A percentile compares a stretch with the other conserved stretches of the same genome.
Evolutionary conservation across 2,797 vertebrate species (phyloP).

Genomic region (Kryptopterus vitreolus): DNA sequence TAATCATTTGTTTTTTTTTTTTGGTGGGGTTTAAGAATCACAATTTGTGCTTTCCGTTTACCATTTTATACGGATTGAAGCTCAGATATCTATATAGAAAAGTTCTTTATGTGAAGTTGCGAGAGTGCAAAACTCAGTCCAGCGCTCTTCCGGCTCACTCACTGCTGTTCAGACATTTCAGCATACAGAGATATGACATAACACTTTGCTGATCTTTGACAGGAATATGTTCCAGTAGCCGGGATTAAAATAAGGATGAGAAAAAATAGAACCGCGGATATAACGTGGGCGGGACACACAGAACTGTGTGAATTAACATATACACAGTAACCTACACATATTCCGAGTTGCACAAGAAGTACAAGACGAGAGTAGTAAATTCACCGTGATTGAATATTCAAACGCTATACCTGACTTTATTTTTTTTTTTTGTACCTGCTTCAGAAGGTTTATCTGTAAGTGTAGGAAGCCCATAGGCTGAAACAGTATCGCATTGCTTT

Average conservation of each 20-base stretch:
- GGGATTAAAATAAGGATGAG: constrained; percentile 9
- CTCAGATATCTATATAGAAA: neutral
- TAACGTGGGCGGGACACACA: neutral
- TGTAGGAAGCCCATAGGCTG: neutral
- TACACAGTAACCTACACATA: neutral
- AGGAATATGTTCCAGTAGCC: constrained; percentile 5
- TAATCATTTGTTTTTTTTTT: neutral
- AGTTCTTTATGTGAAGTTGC: neutral
- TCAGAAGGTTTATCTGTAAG: neutral
- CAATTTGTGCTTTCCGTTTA: neutral
- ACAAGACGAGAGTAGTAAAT: neutral
- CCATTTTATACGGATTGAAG: neutral
- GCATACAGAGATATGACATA: constrained; percentile 15
- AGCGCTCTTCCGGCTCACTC: neutral
- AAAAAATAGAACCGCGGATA: constrained; percentile 6
- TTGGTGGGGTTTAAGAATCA: neutral
- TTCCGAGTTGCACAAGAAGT: neutral
- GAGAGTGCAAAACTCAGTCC: neutral
- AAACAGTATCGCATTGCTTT: neutral
- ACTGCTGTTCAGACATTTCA: neutral
- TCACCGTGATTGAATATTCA: neutral
- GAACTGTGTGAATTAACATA: constrained; percentile 22
- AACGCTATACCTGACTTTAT: neutral
- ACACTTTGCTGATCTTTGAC: constrained; percentile 27
- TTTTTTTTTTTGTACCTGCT: neutral